Conservation (phyloP, 2,797 vertebrate genomes). For the Tangara arthus region DNA sequence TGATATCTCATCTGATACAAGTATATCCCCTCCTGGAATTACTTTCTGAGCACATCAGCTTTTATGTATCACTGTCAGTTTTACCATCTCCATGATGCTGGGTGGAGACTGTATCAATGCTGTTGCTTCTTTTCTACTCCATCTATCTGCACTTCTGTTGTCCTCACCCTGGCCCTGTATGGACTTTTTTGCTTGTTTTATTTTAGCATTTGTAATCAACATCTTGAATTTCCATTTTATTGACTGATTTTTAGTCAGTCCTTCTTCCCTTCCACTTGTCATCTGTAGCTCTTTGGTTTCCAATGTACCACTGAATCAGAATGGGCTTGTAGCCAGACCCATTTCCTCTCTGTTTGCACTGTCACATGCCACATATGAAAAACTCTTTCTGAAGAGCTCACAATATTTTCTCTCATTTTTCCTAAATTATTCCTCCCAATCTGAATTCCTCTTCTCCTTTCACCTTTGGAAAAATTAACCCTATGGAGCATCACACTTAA, state of each 20-base stretch:
- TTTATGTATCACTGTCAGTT: background rate
- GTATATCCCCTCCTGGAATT: background rate
- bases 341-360: background rate
- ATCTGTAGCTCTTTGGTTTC: conserved; percentile 10
- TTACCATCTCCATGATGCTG: background rate
- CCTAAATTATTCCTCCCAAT: background rate
- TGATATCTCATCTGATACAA: background rate
- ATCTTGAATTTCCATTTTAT: background rate
- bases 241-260: background rate
- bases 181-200: background rate
- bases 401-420: conserved; percentile 36
- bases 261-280: background rate
- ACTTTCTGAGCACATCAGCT: background rate
- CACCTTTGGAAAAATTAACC: conserved; percentile 15
- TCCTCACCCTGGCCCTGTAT: background rate
- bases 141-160: background rate
- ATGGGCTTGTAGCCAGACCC: background rate
- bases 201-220: background rate
- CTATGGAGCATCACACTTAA: background rate
- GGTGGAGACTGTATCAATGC: background rate
- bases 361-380: conserved; percentile 25
- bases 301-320: background rate
- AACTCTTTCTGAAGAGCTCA: conserved; percentile 17
- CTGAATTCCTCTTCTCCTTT: background rate
- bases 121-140: background rate